These are phyloP conservation scores for Trichoplusia ni DNA, from an alignment of 1,140 invertebrate genomes.

Conservation along the genomic window DNA sequence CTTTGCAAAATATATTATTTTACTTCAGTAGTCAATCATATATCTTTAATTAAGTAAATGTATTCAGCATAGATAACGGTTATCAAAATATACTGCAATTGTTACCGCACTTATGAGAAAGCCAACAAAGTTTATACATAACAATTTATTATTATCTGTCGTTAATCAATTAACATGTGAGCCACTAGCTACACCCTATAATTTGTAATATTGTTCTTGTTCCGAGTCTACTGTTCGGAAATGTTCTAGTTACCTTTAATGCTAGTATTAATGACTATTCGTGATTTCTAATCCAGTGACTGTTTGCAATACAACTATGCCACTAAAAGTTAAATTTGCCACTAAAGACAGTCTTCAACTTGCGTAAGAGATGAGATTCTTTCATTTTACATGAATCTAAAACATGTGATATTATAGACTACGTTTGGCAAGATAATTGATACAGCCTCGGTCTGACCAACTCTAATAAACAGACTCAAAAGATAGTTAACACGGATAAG, in stretches of 20 bases:
- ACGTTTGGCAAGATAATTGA: slow-evolving; percentile 50
- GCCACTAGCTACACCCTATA: slow-evolving; percentile 22
- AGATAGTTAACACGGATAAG: slow-evolving; percentile 18
- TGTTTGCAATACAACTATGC: slow-evolving; percentile 34
- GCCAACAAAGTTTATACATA: slow-evolving; percentile 23
- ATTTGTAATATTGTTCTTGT: slow-evolving; percentile 10
- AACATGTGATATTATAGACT: slow-evolving; percentile 15
- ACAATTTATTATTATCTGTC: slow-evolving; percentile 12
- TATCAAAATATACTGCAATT: slow-evolving; percentile 23
- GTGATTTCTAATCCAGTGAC: slow-evolving; percentile 26
- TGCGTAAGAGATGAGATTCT: slow-evolving; percentile 38
- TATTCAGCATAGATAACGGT: slow-evolving; percentile 33
- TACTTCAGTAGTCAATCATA: slow-evolving; percentile 33
- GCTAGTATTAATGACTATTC: slow-evolving; percentile 2
- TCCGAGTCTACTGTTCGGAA: slow-evolving; percentile 11
- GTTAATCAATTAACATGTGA: slow-evolving; percentile 15
- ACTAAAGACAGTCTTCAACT: slow-evolving; percentile 48
- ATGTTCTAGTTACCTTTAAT: background rate
- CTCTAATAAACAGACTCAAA: slow-evolving; percentile 15
- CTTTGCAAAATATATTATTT: slow-evolving; percentile 44
- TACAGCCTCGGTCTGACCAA: slow-evolving; percentile 39
- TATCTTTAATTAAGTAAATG: slow-evolving; percentile 31
- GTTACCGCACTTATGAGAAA: slow-evolving; percentile 16
- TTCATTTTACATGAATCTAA: slow-evolving; percentile 26
- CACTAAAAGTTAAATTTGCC: slow-evolving; percentile 43